phyloP scores from a whole-genome alignment of 1,140 invertebrate genomes.

The Drosophila nasuta region DNA sequence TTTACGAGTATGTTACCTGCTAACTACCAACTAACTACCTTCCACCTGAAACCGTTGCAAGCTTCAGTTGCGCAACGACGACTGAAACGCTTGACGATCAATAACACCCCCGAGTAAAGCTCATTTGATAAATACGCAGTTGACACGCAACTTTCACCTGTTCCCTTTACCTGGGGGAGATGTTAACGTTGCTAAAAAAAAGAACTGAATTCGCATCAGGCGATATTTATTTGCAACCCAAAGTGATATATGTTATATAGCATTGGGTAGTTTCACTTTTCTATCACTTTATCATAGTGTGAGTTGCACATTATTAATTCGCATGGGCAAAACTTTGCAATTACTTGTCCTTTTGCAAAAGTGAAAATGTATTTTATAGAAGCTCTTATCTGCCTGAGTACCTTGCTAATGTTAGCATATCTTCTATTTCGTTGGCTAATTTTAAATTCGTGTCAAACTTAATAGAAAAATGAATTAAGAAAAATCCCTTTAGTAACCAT shows the following conservation, averaged over 20 bases:
- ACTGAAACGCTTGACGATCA: constrained; percentile 48
- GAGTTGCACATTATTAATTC: no score
- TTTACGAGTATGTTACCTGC: not conserved
- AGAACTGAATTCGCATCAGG: not conserved
- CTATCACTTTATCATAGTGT: no score
- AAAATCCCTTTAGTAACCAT: no score
- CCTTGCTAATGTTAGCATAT: no score
- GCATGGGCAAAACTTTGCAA: no score
- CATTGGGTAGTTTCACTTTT: no score
- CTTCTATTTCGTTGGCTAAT: no score
- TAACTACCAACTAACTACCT: constrained; percentile 2
- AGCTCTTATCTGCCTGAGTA: no score
- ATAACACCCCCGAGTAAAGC: constrained; percentile 51
- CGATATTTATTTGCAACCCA: constrained; percentile 4
- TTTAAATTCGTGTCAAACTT: no score
- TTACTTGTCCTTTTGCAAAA: no score
- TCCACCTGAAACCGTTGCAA: constrained; percentile 13
- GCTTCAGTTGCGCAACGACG: constrained; percentile 64
- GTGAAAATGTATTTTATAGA: no score
- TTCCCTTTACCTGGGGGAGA: not conserved
- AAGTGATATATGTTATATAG: not conserved
- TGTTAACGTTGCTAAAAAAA: not conserved
- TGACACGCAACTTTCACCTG: constrained; percentile 62
- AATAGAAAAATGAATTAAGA: no score
- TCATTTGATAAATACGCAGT: constrained; percentile 61